Base-by-base conservation (phyloP, 1,140 invertebrate species). In the Saxidomus purpurata region DNA sequence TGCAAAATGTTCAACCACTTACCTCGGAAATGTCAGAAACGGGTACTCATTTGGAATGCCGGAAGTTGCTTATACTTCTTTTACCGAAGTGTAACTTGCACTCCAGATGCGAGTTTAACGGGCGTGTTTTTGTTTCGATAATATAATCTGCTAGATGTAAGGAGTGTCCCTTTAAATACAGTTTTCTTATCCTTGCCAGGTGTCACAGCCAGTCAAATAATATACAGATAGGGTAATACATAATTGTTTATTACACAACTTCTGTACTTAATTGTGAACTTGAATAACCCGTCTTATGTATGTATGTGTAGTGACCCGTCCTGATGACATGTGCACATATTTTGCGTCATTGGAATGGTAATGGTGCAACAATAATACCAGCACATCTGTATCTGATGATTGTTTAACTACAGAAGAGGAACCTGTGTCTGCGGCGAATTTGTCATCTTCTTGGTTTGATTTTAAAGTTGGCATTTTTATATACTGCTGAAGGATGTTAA, bases 151-250 rank as follows among this genome's bases (percentile, higher is more conserved):
- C n/a, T n/a, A n/a, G n/a, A n/a, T n/a, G n/a, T n/a, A n/a, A n/a
- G n/a, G n/a, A n/a, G n/a, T n/a, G n/a, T n/a, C 19, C 31, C 38
- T 11, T 83, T 83, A 43, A 67, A 17, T 8, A 55, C 52, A 22
- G 52, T 55, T 55, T 55, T 55, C 52, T 55, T 55, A 22, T 22
- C 52, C 52, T 55, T 28, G 25, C 80, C 43, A 31, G 55, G 79
- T 82, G 36, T 82, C 79, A 82, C 79, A 82, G 25, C 79, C 79
- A 34, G 79, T 82, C 28, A 83, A 61, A 47, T 36, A 63, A 34
- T 83, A 67, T 22, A 83, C 80, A 25, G 80, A n/a, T 36, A 83
- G 55, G 8, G 67, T 43, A 47, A 83, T 83, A 6, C 67, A 67
- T 40, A 43, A 9, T 43, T 83, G 49, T 38, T 83, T 61, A 61